Conservation (phyloP, 2,888 invertebrate species). For the Aradus depressus region DNA sequence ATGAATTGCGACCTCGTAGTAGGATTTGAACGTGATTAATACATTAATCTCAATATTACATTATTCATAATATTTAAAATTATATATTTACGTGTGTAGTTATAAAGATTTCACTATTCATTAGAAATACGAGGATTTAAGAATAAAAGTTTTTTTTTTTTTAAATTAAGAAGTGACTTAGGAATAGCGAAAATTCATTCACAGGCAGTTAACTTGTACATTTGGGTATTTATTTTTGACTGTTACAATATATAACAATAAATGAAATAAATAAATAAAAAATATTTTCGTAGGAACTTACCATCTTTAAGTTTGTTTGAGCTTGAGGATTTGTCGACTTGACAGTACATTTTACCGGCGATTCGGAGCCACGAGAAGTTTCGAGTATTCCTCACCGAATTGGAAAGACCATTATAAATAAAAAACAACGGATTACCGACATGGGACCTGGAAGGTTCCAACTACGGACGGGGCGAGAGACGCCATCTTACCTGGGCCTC, state of each 20-base stretch:
- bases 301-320: conserved; percentile 34
- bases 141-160: too few species aligned
- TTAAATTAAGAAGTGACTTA: too few species aligned
- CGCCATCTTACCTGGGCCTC: conserved; percentile 9
- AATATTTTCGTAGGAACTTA: conserved; percentile 27
- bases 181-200: conserved; percentile 10
- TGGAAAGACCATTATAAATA: conserved; percentile 43
- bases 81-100: too few species aligned
- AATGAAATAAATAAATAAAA: conserved; percentile 15
- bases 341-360: conserved; percentile 32
- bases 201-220: not conserved
- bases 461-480: conserved; percentile 3
- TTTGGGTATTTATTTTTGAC: too few species aligned
- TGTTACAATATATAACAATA: not conserved
- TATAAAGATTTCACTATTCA: too few species aligned
- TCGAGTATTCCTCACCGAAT: conserved; percentile 46
- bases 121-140: too few species aligned
- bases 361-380: not conserved
- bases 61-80: too few species aligned
- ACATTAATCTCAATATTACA: too few species aligned
- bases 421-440: conserved; percentile 1
- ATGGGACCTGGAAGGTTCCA: conserved; percentile 1
- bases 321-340: conserved; percentile 34
- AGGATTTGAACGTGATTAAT: too few species aligned
- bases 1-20: too few species aligned